Conservation (phyloP, 2,797 vertebrate species). For the Helarctos malayanus region DNA sequence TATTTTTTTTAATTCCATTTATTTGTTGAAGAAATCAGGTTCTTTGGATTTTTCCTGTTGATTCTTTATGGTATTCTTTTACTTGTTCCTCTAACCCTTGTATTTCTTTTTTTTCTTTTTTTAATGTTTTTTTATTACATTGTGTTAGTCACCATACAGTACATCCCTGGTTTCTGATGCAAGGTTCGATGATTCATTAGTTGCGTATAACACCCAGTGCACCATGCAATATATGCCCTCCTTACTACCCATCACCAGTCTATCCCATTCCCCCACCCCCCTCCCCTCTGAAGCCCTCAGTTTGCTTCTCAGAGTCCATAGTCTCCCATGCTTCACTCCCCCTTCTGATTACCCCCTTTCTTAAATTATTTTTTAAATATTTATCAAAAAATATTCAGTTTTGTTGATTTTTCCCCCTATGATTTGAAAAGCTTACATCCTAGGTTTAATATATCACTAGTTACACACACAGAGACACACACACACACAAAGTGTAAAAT, state of each 20-base stretch:
- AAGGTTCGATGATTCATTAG: too few species aligned
- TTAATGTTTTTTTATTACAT: too few species aligned
- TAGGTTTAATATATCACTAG: neutral
- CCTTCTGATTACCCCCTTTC: too few species aligned
- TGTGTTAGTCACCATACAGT: too few species aligned
- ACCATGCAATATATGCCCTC: too few species aligned
- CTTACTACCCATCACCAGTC: too few species aligned
- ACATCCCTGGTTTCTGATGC: too few species aligned
- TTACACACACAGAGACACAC: neutral
- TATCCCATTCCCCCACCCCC: too few species aligned
- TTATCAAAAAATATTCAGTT: neutral
- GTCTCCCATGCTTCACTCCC: too few species aligned
- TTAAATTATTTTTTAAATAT: neutral
- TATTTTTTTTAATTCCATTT: neutral
- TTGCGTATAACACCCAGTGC: too few species aligned
- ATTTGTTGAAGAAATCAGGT: conserved; percentile 31
- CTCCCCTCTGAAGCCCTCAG: too few species aligned
- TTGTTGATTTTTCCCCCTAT: neutral
- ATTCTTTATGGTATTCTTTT: neutral
- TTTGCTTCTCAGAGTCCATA: too few species aligned
- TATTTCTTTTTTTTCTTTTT: neutral
- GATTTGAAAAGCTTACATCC: neutral
- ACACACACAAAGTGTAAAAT: accelerated
- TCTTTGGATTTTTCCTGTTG: conserved; percentile 45
- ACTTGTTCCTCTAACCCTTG: neutral